A percentile compares a stretch with the other conserved stretches of the same genome.
Evolutionary conservation across 2,113 vertebrate species (phyloP).

Genomic region (Asarcornis scutulata): DNA sequence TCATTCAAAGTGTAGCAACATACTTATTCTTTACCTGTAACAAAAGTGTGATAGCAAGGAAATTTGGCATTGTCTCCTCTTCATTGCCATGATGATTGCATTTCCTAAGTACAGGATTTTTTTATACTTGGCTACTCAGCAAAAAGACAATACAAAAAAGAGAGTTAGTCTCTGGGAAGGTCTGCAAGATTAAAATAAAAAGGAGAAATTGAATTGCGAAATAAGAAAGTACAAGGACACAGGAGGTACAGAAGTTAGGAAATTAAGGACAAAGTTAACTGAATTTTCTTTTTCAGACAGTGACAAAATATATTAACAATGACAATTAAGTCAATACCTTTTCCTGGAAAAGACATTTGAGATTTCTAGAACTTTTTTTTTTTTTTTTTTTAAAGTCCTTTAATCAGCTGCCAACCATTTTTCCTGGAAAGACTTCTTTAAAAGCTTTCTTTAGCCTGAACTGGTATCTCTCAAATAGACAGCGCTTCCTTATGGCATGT

Average conservation of each 20-base stretch:
- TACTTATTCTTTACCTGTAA: neutral
- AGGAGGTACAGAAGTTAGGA: neutral
- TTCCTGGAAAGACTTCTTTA: neutral
- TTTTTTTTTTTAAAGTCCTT: neutral
- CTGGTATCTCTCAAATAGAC: neutral
- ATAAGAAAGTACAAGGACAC: neutral
- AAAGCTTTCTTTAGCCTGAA: neutral
- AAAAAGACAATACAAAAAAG: neutral
- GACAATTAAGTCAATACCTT: neutral
- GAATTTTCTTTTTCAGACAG: neutral
- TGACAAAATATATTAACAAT: neutral
- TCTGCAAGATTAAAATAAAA: neutral
- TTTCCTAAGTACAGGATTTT: neutral
- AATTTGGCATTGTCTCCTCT: neutral
- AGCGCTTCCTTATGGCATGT: neutral
- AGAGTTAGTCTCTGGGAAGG: neutral
- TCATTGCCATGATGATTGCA: neutral
- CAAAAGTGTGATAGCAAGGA: neutral
- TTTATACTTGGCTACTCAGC: neutral
- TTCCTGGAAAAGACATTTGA: neutral
- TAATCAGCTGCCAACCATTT: neutral
- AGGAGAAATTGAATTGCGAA: neutral
- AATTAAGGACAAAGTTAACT: neutral
- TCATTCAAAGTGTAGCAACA: neutral
- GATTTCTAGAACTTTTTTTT: neutral